A percentile compares a stretch with the other conserved stretches of the same genome.
These are phyloP conservation scores for Colius striatus DNA, from an alignment of 2,113 vertebrate species.

Conservation along the genomic window DNA sequence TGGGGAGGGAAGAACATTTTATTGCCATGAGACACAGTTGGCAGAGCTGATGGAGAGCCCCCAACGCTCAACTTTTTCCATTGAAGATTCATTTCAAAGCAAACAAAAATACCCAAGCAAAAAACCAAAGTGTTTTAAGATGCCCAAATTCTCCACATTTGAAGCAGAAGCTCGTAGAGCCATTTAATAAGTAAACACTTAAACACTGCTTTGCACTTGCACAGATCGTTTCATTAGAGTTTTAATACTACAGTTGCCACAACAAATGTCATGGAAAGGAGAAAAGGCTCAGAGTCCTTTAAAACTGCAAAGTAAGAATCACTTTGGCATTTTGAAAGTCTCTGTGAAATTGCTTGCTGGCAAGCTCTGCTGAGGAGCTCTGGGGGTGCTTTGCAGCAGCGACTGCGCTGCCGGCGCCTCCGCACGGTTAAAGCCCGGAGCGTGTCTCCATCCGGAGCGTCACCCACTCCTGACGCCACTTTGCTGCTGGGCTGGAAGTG, in stretches of 20 bases:
- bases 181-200: neutral
- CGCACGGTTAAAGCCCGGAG: fast-evolving
- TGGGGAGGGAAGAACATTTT: neutral
- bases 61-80: neutral
- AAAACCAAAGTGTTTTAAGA: neutral
- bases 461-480: fast-evolving
- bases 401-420: neutral
- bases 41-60: neutral
- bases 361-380: neutral
- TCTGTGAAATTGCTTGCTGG: neutral
- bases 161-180: neutral
- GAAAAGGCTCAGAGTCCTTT: neutral
- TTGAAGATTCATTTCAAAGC: neutral
- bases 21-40: neutral
- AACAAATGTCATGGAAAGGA: neutral
- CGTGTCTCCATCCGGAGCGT: fast-evolving
- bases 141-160: neutral
- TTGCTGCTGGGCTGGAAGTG: neutral
- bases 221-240: neutral
- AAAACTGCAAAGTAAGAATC: neutral
- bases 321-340: neutral
- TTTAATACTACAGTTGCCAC: neutral
- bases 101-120: neutral
- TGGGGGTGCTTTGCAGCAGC: neutral
- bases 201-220: neutral